Evolutionary conservation across 2,113 vertebrate species (phyloP).

Genomic region (Talpa occidentalis): DNA sequence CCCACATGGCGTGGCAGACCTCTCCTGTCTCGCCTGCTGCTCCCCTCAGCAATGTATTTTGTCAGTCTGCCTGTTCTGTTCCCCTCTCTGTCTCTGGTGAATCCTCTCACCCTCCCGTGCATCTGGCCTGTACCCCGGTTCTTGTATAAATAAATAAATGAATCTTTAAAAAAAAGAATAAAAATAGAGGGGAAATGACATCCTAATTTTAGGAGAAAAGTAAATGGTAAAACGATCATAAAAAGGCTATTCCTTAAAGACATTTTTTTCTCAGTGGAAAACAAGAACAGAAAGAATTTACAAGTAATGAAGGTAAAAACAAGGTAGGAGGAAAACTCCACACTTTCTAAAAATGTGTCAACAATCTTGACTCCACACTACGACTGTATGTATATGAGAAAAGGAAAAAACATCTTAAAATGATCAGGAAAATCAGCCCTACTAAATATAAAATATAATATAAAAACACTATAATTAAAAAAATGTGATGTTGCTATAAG

Average conservation of each 20-base stretch:
- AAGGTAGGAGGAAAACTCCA: neutral
- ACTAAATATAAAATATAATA: slow-evolving; percentile 2
- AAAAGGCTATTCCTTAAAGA: neutral
- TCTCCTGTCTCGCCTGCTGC: no score
- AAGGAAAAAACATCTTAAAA: neutral
- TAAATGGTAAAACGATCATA: neutral
- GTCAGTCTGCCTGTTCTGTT: no score
- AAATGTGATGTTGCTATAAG: neutral
- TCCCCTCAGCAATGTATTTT: no score
- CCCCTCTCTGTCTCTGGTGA: no score
- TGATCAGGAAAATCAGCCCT: neutral
- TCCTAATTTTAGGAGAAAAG: neutral
- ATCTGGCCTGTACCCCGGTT: no score
- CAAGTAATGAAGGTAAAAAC: neutral
- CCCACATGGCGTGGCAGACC: no score
- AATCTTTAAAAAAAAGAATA: no score
- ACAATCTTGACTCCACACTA: neutral
- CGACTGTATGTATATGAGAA: slow-evolving; percentile 12
- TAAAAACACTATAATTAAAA: slow-evolving; percentile 46
- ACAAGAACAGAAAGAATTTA: slow-evolving; percentile 23
- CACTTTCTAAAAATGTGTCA: slow-evolving; percentile 17
- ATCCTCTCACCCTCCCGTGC: no score
- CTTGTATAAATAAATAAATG: no score
- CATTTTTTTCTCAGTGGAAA: neutral
- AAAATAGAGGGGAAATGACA: neutral